A percentile compares a stretch with the other conserved stretches of the same genome.
Evolutionary conservation across 2,113 vertebrate genomes (phyloP).

Genomic region (Pituophis catenifer): DNA sequence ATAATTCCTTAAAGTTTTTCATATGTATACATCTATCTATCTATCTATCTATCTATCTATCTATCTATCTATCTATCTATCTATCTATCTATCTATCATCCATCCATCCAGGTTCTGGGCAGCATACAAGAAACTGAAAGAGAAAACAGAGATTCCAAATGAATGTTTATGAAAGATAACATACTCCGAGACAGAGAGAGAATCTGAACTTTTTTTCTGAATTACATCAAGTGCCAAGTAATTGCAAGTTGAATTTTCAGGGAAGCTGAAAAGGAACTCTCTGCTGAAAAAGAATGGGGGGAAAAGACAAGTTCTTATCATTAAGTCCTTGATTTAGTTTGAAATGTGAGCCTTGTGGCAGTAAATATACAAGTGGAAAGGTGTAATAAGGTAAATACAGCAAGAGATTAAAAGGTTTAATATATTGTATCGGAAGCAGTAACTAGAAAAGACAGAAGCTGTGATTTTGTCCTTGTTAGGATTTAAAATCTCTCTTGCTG

Average conservation of each 20-base stretch:
- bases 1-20: background rate
- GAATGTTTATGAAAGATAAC: background rate
- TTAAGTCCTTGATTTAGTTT: constrained; percentile 15
- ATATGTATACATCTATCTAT: no score
- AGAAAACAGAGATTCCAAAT: background rate
- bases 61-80: no score
- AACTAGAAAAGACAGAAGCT: constrained; percentile 25
- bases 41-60: no score
- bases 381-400: background rate
- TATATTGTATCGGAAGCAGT: constrained; percentile 13
- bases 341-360: constrained; percentile 11
- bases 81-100: no score
- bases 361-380: constrained; percentile 9
- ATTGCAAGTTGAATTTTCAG: background rate
- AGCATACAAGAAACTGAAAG: background rate
- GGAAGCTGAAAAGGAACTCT: background rate
- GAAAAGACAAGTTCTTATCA: background rate
- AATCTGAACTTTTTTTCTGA: background rate
- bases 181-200: background rate
- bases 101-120: background rate
- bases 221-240: background rate
- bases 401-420: constrained; percentile 22
- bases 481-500: constrained; percentile 28
- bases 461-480: constrained; percentile 4
- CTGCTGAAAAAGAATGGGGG: no score